Conservation (phyloP, 1,140 invertebrate genomes). For the Nylanderia fulva region DNA sequence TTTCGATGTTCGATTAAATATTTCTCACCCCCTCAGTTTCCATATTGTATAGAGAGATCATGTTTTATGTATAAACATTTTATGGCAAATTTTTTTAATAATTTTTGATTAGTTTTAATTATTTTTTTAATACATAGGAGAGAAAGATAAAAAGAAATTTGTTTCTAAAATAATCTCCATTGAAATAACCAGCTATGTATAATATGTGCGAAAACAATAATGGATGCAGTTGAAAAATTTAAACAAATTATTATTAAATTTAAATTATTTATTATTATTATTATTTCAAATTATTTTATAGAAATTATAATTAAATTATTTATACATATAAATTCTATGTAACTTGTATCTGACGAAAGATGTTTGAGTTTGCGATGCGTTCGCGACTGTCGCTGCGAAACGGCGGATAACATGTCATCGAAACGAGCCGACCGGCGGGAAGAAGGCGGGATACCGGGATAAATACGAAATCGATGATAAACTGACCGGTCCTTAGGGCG, state of each 20-base stretch:
- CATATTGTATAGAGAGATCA: background rate
- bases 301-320: no score
- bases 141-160: no score
- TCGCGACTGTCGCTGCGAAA: slow-evolving; percentile 43
- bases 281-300: no score
- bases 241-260: no score
- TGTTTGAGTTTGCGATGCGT: slow-evolving; percentile 9
- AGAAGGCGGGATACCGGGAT: slow-evolving; percentile 73
- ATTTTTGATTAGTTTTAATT: no score
- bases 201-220: background rate
- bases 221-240: background rate
- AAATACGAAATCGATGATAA: slow-evolving; percentile 76
- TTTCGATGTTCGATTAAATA: background rate
- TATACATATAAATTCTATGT: no score
- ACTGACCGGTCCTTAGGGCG: slow-evolving; percentile 71
- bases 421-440: slow-evolving; percentile 68
- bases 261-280: no score
- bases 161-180: background rate
- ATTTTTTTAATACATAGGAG: background rate
- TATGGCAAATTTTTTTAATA: no score
- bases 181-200: no score
- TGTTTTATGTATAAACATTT: no score
- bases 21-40: background rate
- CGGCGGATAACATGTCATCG: slow-evolving; percentile 71
- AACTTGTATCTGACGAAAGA: no score